Evolutionary conservation across 2,888 invertebrate genomes (phyloP).

Genomic region (Sycophila texana): DNA sequence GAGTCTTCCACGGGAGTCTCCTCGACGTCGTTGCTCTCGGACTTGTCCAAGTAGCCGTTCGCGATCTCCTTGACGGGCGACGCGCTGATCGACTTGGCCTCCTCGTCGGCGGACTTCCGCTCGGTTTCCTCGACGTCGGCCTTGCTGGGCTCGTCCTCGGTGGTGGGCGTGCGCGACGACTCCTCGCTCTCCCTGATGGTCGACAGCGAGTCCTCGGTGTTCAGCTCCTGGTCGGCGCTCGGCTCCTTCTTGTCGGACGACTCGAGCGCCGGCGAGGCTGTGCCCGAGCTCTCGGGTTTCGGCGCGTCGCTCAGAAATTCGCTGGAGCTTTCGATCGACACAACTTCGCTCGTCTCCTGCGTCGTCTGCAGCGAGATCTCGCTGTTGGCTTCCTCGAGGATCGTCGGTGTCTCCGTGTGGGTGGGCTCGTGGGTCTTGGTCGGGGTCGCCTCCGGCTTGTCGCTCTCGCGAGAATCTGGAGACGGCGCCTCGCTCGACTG

Average conservation of each 20-base stretch:
- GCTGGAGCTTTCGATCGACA: slow-evolving; percentile 78
- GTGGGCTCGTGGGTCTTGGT: slow-evolving; percentile 63
- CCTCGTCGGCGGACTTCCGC: slow-evolving; percentile 40
- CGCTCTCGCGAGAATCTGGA: slow-evolving; percentile 77
- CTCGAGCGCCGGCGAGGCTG: slow-evolving; percentile 62
- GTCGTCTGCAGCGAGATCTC: slow-evolving; percentile 69
- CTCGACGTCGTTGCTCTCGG: slow-evolving; percentile 44
- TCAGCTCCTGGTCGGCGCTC: slow-evolving; percentile 51
- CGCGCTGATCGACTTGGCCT: slow-evolving; percentile 43
- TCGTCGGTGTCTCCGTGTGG: slow-evolving; percentile 69
- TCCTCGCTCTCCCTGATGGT: slow-evolving; percentile 52
- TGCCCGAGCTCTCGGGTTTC: slow-evolving; percentile 76
- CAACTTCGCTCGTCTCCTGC: slow-evolving; percentile 76
- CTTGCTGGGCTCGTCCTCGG: slow-evolving; percentile 51
- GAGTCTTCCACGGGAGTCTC: slow-evolving; percentile 48
- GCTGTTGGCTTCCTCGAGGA: slow-evolving; percentile 69
- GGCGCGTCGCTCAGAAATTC: slow-evolving; percentile 82
- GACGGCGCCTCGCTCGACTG: slow-evolving; percentile 77
- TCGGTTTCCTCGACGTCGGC: slow-evolving; percentile 28
- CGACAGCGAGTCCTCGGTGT: slow-evolving; percentile 56
- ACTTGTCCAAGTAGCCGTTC: slow-evolving; percentile 50
- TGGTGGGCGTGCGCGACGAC: slow-evolving; percentile 27
- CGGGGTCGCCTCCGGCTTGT: slow-evolving; percentile 69
- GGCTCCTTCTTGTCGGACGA: slow-evolving; percentile 52
- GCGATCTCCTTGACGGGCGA: slow-evolving; percentile 56